Base-by-base conservation (phyloP, 2,888 invertebrate species). In the Pyrochroa serraticornis region DNA sequence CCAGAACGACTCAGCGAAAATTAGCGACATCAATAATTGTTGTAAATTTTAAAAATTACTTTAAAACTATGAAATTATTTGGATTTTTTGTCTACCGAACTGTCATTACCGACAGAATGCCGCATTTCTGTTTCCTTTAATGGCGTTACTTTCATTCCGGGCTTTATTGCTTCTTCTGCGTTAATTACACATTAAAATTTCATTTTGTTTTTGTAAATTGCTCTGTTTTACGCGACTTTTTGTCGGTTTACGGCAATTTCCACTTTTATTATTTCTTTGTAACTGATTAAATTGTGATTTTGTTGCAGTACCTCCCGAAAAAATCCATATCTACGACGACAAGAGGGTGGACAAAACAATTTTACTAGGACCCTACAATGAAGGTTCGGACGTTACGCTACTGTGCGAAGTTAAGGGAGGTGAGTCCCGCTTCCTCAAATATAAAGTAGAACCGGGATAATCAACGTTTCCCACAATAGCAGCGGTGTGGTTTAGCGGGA, bases 401-500 rank as follows among this genome's bases (percentile, higher is more conserved):
- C 86, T 90, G 72, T 93, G 93, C 75, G 91, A 92, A 83, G 91
- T 91, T 7, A 85, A 86, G 68, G 92, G 92, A 80, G 93, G 93
- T 89, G 83, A 83, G 82, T 76, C 46, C 1, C 22, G 22, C 12
- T 39, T 53, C 46, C 7, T 33, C 33, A 6, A 39, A 42, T 12
- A 33, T 39, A 49, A 49, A 41, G 39, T 41, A 5, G 22, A 22
- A 2, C 22, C 3, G 22, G 38, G 14, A 6, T 14, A 41, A 37
- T 44, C 51, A 37, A 43, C 38, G 32, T 10, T 39, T 48, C 37
- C 43, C 42, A 52, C 34, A 51, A 10, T 36, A 31, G 31, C 35
- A 9, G 42, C 39, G 30, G 22, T 50, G 34, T 36, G 34, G 6
- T 32, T 12, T 38, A 36, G 8, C 38, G 46, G 46, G 31, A 46